These are phyloP conservation scores for Machaerirhynchus nigripectus DNA, from an alignment of 2,113 vertebrate genomes.

Conservation along the genomic window DNA sequence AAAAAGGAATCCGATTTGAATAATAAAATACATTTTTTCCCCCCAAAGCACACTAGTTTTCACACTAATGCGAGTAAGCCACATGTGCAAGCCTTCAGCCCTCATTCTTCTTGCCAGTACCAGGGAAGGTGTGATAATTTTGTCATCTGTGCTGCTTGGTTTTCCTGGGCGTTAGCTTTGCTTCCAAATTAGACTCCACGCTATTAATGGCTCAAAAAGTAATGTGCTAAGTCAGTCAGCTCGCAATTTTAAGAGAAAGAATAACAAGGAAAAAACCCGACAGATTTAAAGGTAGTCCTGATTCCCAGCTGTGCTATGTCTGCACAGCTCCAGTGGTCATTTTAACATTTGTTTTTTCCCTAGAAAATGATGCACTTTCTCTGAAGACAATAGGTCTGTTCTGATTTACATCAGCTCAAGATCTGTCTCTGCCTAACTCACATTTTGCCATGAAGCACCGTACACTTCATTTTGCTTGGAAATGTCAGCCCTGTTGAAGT, in stretches of 20 bases:
- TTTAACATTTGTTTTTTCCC: neutral
- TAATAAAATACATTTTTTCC: constrained; percentile 20
- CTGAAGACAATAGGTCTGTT: neutral
- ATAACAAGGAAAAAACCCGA: neutral
- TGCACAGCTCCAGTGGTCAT: neutral
- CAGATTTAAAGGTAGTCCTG: neutral
- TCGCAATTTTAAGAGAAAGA: neutral
- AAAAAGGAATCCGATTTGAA: constrained; percentile 14
- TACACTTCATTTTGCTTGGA: neutral
- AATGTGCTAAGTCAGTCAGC: neutral
- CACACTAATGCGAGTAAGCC: constrained; percentile 59
- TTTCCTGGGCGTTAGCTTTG: constrained; percentile 47
- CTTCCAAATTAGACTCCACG: constrained; percentile 13
- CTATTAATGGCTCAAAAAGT: constrained; percentile 42
- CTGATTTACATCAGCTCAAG: neutral
- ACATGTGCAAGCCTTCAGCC: constrained; percentile 64
- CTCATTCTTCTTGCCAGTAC: constrained; percentile 58
- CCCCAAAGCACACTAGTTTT: neutral
- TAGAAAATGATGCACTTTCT: neutral
- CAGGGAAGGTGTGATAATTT: constrained; percentile 74
- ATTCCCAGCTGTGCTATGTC: neutral
- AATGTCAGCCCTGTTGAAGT: neutral
- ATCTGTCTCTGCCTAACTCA: neutral
- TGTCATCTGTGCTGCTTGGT: constrained; percentile 69
- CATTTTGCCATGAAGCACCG: neutral